A percentile compares a stretch with the other conserved stretches of the same genome.
phyloP scores from a whole-genome alignment of 2,888 invertebrate genomes.

The Germaria angustata region DNA sequence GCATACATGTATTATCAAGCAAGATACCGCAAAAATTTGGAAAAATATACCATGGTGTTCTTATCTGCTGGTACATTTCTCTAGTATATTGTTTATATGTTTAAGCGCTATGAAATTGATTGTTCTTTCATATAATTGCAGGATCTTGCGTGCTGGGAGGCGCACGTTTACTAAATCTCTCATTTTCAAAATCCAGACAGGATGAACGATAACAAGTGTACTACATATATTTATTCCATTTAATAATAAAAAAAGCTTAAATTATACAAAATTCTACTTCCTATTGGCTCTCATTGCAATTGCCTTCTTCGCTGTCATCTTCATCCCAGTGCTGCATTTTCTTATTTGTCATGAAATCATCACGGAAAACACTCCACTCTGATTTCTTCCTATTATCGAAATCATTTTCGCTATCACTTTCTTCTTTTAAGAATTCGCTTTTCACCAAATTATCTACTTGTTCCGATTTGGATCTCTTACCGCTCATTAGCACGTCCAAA shows the following conservation, averaged over 20 bases:
- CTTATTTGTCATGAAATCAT: slow-evolving; percentile 94
- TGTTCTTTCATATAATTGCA: slow-evolving; percentile 70
- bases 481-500: slow-evolving; percentile 89
- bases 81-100: neutral
- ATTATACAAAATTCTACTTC: no score
- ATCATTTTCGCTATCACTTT: slow-evolving; percentile 78
- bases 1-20: slow-evolving; percentile 83
- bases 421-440: slow-evolving; percentile 80
- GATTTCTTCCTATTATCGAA: slow-evolving; percentile 78
- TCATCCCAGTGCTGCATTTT: slow-evolving; percentile 96
- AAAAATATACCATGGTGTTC: slow-evolving; percentile 71
- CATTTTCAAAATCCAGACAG: slow-evolving; percentile 70
- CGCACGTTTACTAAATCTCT: slow-evolving; percentile 82
- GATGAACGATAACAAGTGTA: neutral
- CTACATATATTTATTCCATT: no score
- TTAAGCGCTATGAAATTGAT: neutral
- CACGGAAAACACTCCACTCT: slow-evolving; percentile 85
- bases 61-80: slow-evolving; percentile 72
- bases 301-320: slow-evolving; percentile 73
- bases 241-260: no score
- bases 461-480: slow-evolving; percentile 82
- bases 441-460: slow-evolving; percentile 81
- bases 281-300: slow-evolving; percentile 54
- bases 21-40: slow-evolving; percentile 79
- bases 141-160: slow-evolving; percentile 83